Evolutionary conservation across 1,140 invertebrate species (phyloP), one percentile per base, ranked within the genome.

Genomic region (Caenorhabditis inopinata): DNA sequence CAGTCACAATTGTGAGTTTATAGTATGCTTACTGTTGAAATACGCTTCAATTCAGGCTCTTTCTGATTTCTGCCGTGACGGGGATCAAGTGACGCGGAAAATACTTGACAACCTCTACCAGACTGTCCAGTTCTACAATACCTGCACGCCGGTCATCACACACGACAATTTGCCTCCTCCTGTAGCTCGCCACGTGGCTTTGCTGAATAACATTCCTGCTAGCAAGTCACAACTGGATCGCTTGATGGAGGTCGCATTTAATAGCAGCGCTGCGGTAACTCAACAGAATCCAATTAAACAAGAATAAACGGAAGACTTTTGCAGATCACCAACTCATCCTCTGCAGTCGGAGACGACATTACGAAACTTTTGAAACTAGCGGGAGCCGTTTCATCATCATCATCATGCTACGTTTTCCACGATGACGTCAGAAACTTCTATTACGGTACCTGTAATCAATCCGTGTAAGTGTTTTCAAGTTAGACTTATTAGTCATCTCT

Each of bases 401-500:
- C 85, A 11, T 77, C 84, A 16, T 87, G 86, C 73, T 80, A 81
- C 62, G 53, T 78, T 9, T 82, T 84, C 38, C 78, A 83, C 21
- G 75, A 82, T 25, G 83, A 86, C 42, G 83, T 88, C n/a, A 35
- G 29, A 16, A 82, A 38, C 21, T 85, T 87, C 29, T 75, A 85
- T 45, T 42, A 81, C 35, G 86, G 85, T 21, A 83, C 87, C 25
- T 87, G 86, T 53, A 73, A 78, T 21, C 49, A 85, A 68, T 85
- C 82, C 51, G 78, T 87, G 87, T 87, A 83, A 53, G 86, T 81
- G 62, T 42, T 25, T 38, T n/a, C n/a, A n/a, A n/a, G n/a, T n/a
- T n/a, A n/a, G n/a, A n/a, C n/a, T n/a, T n/a, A n/a, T n/a, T n/a
- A n/a, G 2, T 35, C 49, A 29, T 46, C 45, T 46, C 12, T 47